phyloP scores from a whole-genome alignment of 2,888 invertebrate genomes.

The Plagodis dolabraria region DNA sequence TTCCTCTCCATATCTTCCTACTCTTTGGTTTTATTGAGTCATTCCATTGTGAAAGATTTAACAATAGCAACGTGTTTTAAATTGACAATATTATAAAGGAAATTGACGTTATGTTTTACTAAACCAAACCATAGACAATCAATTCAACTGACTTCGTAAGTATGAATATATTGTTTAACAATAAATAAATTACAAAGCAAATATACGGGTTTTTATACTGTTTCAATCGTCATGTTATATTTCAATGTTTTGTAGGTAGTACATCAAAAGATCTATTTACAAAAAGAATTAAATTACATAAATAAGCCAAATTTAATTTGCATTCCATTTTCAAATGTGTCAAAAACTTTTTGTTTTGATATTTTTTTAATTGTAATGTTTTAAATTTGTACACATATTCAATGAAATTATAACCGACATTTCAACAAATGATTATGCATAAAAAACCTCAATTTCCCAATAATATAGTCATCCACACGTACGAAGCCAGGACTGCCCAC shows the following conservation, averaged over 20 bases:
- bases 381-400: too few species aligned
- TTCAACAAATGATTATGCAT: not conserved
- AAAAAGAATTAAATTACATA: too few species aligned
- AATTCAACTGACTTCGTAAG: slow-evolving; percentile 17
- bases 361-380: too few species aligned
- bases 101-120: slow-evolving; percentile 33
- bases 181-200: too few species aligned
- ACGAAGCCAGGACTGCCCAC: slow-evolving; percentile 30
- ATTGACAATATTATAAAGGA: slow-evolving; percentile 42
- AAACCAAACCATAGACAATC: slow-evolving; percentile 3
- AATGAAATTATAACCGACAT: not conserved
- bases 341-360: too few species aligned
- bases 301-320: too few species aligned
- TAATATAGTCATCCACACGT: slow-evolving; percentile 52
- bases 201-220: too few species aligned
- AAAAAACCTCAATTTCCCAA: slow-evolving; percentile 25
- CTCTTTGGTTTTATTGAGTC: slow-evolving; percentile 54
- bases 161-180: slow-evolving; percentile 1
- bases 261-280: too few species aligned
- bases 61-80: slow-evolving; percentile 30
- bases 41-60: slow-evolving; percentile 34
- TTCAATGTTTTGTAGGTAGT: too few species aligned
- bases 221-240: too few species aligned
- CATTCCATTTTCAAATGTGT: too few species aligned
- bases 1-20: slow-evolving; percentile 44